Conservation (phyloP, 1,140 invertebrate genomes). For the Cyrtorhinus lividipennis region DNA sequence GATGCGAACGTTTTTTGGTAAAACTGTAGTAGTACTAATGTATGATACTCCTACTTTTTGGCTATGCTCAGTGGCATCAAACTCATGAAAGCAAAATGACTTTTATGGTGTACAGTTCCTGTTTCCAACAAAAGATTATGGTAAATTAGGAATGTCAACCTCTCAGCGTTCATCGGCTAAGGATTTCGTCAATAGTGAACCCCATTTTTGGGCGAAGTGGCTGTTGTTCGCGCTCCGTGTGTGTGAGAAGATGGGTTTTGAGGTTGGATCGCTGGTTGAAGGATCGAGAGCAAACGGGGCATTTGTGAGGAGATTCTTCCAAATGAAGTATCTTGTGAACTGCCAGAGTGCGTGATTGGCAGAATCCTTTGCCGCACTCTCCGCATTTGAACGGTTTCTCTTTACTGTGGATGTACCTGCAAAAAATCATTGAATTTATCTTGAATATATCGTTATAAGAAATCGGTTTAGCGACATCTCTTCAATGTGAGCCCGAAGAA, state of each 20-base stretch:
- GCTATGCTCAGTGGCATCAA: not conserved
- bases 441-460: not conserved
- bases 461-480: too few relatives aligned
- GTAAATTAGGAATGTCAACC: not conserved
- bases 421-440: conserved; percentile 10
- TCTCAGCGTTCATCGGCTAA: conserved; percentile 15
- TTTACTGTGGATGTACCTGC: conserved; percentile 92
- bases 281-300: conserved; percentile 66
- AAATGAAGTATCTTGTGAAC: conserved; percentile 82
- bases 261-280: conserved; percentile 87
- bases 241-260: conserved; percentile 81
- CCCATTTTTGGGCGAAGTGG: conserved; percentile 20
- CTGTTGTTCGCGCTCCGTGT: conserved; percentile 30
- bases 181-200: conserved; percentile 24
- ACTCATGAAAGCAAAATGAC: not conserved
- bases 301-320: conserved; percentile 83
- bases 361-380: conserved; percentile 93
- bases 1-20: too few relatives aligned
- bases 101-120: not conserved
- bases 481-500: too few relatives aligned
- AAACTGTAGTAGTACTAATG: too few relatives aligned
- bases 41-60: too few relatives aligned
- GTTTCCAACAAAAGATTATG: not conserved
- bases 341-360: conserved; percentile 81
- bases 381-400: conserved; percentile 93